phyloP scores from a whole-genome alignment of 2,113 vertebrate genomes.

The Dipodomys merriami region DNA sequence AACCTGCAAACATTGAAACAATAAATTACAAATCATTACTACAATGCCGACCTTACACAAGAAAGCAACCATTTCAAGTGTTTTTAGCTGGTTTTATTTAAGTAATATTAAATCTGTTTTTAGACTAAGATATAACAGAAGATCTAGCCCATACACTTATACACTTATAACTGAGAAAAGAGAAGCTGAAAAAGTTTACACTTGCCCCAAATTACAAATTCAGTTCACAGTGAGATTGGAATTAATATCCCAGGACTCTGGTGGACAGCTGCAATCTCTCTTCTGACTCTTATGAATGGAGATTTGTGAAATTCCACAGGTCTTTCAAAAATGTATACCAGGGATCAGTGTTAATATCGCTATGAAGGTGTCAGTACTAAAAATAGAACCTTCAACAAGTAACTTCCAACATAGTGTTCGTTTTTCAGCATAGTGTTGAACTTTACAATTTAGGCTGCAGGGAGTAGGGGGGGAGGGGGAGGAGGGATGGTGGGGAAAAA shows the following conservation, averaged over 20 bases:
- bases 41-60: neutral
- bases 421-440: too few relatives aligned
- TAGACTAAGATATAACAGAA: neutral
- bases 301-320: neutral
- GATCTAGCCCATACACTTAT: neutral
- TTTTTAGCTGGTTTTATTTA: neutral
- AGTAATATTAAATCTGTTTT: neutral
- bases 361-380: neutral
- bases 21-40: neutral
- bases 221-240: neutral
- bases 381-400: slow-evolving; percentile 4
- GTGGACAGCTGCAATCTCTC: neutral
- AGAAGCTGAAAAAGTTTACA: neutral
- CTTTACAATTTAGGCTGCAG: too few relatives aligned
- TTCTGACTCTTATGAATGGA: neutral
- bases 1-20: neutral
- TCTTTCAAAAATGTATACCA: neutral
- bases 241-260: neutral
- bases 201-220: neutral
- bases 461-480: too few relatives aligned
- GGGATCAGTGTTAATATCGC: neutral
- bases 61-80: neutral
- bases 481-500: too few relatives aligned
- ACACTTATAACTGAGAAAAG: neutral
- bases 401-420: neutral